Base-by-base conservation (phyloP, 2,888 invertebrate genomes). In the Caenorhabditis japonica region DNA sequence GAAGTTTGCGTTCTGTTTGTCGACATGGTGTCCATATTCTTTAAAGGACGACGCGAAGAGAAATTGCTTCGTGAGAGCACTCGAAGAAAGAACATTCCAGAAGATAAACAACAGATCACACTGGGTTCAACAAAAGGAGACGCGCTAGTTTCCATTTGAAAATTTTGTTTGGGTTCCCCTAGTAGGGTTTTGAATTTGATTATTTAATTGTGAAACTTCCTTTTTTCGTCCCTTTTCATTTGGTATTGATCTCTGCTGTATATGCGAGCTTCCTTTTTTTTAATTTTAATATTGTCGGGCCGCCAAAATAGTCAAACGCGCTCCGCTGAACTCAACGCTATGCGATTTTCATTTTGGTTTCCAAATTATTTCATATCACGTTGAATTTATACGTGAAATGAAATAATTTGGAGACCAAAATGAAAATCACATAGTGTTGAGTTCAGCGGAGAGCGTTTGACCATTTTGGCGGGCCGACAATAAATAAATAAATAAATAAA, bases 1-100 rank as follows among this genome's bases (percentile, higher is more conserved):
- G 86, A 86, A 73, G 82, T 86, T 4, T 59, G 81, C n/a, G 86
- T 84, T 33, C 75, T 86, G 34, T 8, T 72, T 0, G 69, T 64
- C 4, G 80, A 82, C 43, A 38, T 79, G 15, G 7, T 73, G n/a
- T 66, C 62, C 10, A 66, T 76, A 4, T 77, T 71, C 43, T 70
- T 72, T 38, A 60, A 73, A 39, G 19, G 43, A 17, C 55, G 73
- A 19, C 60, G 68, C 21, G 69, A 70, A 5, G 51, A 73, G 34
- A 74, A 76, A 44, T n/a, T 71, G 34, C 33, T 58, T 25, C 41
- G 73, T 4, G 60, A 73, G 25, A 60, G 56, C 19, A 66, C 73
- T 0, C 41, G 55, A 38, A 34, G 62, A 46, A 47, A 64, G 7
- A 44, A 58, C 27, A 52, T 47, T 17, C 44, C 51, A 1, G 59